phyloP scores from a whole-genome alignment of 2,113 vertebrate genomes.

The Thamnaconus septentrionalis region DNA sequence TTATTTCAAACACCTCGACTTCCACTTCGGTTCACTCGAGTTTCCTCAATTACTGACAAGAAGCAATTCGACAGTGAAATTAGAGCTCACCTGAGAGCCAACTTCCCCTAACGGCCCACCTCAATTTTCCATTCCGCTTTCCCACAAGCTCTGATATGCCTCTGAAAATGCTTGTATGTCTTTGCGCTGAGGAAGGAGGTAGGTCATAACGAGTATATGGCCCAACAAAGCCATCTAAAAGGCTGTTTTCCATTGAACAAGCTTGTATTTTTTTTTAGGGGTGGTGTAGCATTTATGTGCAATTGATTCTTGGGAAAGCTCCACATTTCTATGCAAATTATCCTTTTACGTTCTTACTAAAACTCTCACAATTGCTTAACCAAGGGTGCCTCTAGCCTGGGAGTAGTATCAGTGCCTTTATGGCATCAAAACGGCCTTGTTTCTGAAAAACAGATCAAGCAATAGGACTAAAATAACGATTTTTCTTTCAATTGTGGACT shows the following conservation, averaged over 20 bases:
- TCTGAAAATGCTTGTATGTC: too few species aligned
- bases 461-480: too few species aligned
- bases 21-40: neutral
- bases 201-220: too few species aligned
- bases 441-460: neutral
- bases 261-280: neutral
- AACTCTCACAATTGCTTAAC: neutral
- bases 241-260: too few species aligned
- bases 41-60: neutral
- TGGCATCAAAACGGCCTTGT: neutral
- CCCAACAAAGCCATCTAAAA: too few species aligned
- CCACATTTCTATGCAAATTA: too few species aligned
- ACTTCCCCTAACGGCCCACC: neutral
- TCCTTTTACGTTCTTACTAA: too few species aligned
- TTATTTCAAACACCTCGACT: neutral
- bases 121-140: slow-evolving; percentile 5
- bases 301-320: neutral
- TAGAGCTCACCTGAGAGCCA: neutral
- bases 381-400: neutral
- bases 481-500: too few species aligned
- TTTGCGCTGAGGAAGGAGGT: too few species aligned
- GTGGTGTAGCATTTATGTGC: neutral
- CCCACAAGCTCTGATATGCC: neutral
- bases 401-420: too few species aligned
- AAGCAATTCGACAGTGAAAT: neutral